Percentiles rank a stretch among this genome's conserved stretches.
Conservation (phyloP, 1,140 invertebrate species). For the Nautilus pompilius region DNA sequence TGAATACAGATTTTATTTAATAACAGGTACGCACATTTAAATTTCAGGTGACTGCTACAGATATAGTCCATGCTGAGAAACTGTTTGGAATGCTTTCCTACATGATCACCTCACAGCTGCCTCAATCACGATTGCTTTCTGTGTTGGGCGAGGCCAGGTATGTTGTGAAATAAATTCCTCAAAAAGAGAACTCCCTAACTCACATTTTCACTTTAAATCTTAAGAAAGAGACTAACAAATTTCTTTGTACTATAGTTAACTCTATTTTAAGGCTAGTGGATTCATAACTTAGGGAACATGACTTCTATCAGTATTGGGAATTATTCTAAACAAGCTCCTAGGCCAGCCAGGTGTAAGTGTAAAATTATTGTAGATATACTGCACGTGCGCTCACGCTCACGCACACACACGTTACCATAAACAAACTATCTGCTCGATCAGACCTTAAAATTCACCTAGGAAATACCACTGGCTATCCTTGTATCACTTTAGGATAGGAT, state of each 20-base stretch:
- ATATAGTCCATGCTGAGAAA: slow-evolving; percentile 49
- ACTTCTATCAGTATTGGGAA: not conserved
- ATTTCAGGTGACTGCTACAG: slow-evolving; percentile 45
- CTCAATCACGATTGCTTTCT: slow-evolving; percentile 37
- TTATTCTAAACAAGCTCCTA: not conserved
- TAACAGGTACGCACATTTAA: too few relatives aligned
- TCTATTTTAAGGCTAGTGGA: not conserved
- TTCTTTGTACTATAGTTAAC: not conserved
- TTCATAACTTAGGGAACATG: not conserved
- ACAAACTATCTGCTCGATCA: too few relatives aligned
- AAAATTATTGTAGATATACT: too few relatives aligned
- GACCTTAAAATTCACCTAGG: too few relatives aligned
- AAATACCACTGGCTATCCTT: too few relatives aligned
- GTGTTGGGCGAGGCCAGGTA: slow-evolving; percentile 40
- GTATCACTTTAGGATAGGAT: too few relatives aligned
- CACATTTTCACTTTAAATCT: not conserved
- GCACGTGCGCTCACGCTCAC: too few relatives aligned
- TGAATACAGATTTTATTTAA: too few relatives aligned
- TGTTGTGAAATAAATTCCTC: slow-evolving; percentile 2
- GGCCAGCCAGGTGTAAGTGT: too few relatives aligned
- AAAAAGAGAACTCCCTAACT: not conserved
- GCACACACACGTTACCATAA: too few relatives aligned
- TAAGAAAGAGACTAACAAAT: slow-evolving; percentile 3
- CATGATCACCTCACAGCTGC: slow-evolving; percentile 37
- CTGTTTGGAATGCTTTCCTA: slow-evolving; percentile 47